These are phyloP conservation scores for Tympanuchus pallidicinctus DNA, from an alignment of 2,113 vertebrate genomes.

Conservation along the genomic window DNA sequence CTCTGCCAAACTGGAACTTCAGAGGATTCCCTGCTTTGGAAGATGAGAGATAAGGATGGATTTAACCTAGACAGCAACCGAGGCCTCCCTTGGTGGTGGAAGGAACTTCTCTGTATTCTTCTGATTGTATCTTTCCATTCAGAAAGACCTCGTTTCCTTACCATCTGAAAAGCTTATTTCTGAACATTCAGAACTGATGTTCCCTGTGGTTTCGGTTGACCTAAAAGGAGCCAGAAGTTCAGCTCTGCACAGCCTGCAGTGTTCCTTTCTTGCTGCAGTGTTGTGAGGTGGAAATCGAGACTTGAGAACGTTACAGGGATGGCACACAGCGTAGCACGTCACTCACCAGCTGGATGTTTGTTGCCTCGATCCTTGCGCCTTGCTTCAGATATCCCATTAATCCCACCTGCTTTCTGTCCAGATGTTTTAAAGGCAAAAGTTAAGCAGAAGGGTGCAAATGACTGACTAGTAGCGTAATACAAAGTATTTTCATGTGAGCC, in stretches of 20 bases:
- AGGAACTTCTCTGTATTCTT: conserved; percentile 7
- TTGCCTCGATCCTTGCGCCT: conserved; percentile 62
- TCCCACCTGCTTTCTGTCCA: conserved; percentile 24
- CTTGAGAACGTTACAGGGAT: not conserved
- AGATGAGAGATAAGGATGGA: not conserved
- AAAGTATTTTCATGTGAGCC: conserved; percentile 16
- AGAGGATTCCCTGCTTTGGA: conserved; percentile 6
- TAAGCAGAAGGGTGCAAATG: not conserved
- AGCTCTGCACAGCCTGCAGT: not conserved
- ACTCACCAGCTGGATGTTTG: not conserved
- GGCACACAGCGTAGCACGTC: not conserved
- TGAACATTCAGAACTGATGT: not conserved
- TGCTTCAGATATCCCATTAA: conserved; percentile 43
- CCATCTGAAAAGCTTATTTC: not conserved
- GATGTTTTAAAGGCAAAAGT: not conserved
- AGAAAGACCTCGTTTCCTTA: not conserved
- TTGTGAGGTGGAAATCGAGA: not conserved
- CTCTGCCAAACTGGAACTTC: conserved; percentile 76
- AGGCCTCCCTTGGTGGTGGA: conserved; percentile 11
- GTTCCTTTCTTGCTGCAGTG: not conserved
- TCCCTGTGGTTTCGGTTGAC: not conserved
- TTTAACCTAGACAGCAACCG: not conserved
- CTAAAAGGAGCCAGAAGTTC: not conserved
- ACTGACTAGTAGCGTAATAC: not conserved
- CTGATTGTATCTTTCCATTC: not conserved